Conservation (phyloP, 2,888 invertebrate genomes). For the Synanthedon formicaeformis region DNA sequence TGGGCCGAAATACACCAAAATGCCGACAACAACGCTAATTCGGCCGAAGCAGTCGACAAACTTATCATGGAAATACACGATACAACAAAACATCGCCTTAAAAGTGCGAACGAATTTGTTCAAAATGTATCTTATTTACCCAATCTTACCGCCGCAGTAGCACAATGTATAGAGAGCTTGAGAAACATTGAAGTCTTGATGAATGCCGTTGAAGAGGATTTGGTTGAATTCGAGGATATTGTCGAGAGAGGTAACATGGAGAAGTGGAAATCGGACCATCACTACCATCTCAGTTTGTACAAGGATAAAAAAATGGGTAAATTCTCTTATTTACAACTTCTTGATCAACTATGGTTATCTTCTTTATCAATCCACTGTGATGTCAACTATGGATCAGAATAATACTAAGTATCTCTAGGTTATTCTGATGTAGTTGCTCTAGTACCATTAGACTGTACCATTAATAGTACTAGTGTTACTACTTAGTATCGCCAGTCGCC, state of each 20-base stretch:
- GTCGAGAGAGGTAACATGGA: constrained; percentile 78
- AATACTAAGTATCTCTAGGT: not conserved
- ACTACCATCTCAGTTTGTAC: constrained; percentile 77
- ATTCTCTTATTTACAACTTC: constrained; percentile 2
- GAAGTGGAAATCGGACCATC: constrained; percentile 77
- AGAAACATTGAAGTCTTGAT: constrained; percentile 68
- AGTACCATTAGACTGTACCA: too few relatives aligned
- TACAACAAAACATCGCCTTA: constrained; percentile 32
- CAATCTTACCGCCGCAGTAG: constrained; percentile 48
- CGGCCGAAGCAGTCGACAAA: constrained; percentile 66
- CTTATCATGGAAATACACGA: constrained; percentile 45
- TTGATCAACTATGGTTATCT: too few relatives aligned
- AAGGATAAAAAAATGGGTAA: constrained; percentile 79
- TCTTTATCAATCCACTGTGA: too few relatives aligned
- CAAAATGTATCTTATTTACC: constrained; percentile 47
- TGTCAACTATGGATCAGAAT: too few relatives aligned
- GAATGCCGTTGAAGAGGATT: constrained; percentile 73
- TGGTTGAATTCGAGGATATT: constrained; percentile 75
- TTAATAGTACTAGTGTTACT: too few relatives aligned
- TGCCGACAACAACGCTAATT: constrained; percentile 76
- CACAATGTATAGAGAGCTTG: constrained; percentile 62
- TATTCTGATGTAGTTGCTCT: not conserved
- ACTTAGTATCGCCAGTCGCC: too few relatives aligned
- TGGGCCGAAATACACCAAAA: constrained; percentile 79
- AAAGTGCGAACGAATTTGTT: constrained; percentile 45